A percentile compares a stretch with the other conserved stretches of the same genome.
phyloP scores from a whole-genome alignment of 2,113 vertebrate genomes.

The Corythaeola cristata region DNA sequence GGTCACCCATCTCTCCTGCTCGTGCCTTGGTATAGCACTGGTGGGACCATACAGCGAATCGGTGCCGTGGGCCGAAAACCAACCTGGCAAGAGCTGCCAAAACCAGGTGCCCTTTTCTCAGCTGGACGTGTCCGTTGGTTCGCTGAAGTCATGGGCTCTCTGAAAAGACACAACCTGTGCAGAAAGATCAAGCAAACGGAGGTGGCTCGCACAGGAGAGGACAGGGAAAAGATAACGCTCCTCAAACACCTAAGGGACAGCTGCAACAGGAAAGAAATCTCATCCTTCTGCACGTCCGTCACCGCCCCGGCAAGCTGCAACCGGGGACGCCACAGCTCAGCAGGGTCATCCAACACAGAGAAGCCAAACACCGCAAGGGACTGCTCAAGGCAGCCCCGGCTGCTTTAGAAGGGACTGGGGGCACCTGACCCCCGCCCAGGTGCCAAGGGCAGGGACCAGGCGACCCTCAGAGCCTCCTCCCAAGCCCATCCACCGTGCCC shows the following conservation, averaged over 20 bases:
- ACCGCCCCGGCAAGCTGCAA: background rate
- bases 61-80: accelerated
- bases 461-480: background rate
- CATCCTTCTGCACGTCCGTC: accelerated
- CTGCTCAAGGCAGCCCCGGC: accelerated
- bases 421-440: background rate
- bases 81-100: background rate
- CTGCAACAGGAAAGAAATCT: accelerated
- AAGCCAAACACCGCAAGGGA: accelerated
- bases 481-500: background rate
- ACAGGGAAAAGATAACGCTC: accelerated
- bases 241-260: background rate
- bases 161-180: background rate
- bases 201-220: background rate
- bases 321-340: accelerated
- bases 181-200: background rate
- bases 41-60: accelerated
- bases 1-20: background rate
- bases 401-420: accelerated
- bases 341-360: accelerated
- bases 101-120: accelerated
- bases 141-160: background rate
- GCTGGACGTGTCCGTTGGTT: background rate
- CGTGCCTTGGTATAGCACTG: accelerated
- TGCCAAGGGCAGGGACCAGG: background rate